Conservation (phyloP, 2,888 invertebrate species). For the Heliconius charithonia region DNA sequence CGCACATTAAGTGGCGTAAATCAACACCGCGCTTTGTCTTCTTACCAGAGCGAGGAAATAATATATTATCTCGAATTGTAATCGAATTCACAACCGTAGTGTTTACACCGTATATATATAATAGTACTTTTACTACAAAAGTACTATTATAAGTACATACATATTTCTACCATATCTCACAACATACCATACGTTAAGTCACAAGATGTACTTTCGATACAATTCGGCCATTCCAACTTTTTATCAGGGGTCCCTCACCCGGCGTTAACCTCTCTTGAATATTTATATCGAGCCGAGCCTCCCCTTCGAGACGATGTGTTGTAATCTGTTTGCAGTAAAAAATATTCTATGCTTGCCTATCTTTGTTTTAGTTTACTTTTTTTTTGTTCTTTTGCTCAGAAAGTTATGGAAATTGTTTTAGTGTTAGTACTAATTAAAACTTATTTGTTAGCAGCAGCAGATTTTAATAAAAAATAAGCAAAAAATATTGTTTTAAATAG, state of each 20-base stretch:
- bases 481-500: too few relatives aligned
- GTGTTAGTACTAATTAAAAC: background rate
- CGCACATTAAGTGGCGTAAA: too few relatives aligned
- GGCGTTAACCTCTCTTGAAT: conserved; percentile 68
- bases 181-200: conserved; percentile 25
- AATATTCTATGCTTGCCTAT: conserved; percentile 43
- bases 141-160: background rate
- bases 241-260: conserved; percentile 60
- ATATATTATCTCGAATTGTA: too few relatives aligned
- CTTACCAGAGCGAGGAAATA: too few relatives aligned
- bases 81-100: background rate
- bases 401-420: conserved; percentile 11
- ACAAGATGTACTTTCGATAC: conserved; percentile 36
- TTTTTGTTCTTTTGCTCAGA: conserved; percentile 22
- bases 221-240: conserved; percentile 50
- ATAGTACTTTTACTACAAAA: too few relatives aligned
- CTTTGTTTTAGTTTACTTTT: conserved; percentile 15
- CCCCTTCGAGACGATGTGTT: conserved; percentile 45
- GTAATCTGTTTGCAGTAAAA: conserved; percentile 60
- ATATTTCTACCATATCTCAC: background rate
- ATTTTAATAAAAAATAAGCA: background rate
- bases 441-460: background rate
- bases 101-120: too few relatives aligned
- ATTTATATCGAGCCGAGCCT: conserved; percentile 62
- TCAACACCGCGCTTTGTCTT: too few relatives aligned